Evolutionary conservation across 2,113 vertebrate genomes (phyloP).

Genomic region (Propithecus coquereli): DNA sequence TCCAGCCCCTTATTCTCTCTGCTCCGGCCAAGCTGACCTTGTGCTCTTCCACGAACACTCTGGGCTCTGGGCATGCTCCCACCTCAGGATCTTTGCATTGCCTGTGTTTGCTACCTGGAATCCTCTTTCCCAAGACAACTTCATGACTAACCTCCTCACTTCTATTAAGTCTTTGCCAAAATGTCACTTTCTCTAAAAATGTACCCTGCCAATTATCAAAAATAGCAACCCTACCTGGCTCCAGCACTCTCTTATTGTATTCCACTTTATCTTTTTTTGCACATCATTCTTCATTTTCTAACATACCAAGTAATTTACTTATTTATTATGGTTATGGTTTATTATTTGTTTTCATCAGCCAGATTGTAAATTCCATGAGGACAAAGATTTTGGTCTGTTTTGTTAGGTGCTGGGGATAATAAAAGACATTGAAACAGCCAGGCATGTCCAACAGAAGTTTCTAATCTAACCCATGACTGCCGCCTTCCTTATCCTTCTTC

Average conservation of each 20-base stretch:
- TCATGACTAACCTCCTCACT: background rate
- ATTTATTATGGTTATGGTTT: conserved; percentile 8
- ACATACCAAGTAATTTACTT: background rate
- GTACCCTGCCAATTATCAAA: background rate
- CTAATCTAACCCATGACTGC: background rate
- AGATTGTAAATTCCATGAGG: background rate
- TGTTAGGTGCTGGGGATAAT: background rate
- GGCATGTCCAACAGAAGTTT: background rate
- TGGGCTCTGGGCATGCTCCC: background rate
- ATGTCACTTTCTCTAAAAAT: background rate
- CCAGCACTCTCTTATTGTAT: background rate
- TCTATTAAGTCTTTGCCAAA: background rate
- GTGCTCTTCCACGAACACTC: background rate
- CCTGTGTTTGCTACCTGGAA: background rate
- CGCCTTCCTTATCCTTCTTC: background rate
- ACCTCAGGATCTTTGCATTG: background rate
- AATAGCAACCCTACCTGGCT: background rate
- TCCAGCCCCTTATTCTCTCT: background rate
- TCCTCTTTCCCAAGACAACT: background rate
- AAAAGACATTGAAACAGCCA: background rate
- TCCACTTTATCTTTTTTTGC: background rate
- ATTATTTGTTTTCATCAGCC: background rate
- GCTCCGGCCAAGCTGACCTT: background rate
- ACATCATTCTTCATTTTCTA: background rate
- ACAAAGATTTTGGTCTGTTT: background rate